phyloP scores from a whole-genome alignment of 1,140 invertebrate genomes.

The Ceratina japonica region DNA sequence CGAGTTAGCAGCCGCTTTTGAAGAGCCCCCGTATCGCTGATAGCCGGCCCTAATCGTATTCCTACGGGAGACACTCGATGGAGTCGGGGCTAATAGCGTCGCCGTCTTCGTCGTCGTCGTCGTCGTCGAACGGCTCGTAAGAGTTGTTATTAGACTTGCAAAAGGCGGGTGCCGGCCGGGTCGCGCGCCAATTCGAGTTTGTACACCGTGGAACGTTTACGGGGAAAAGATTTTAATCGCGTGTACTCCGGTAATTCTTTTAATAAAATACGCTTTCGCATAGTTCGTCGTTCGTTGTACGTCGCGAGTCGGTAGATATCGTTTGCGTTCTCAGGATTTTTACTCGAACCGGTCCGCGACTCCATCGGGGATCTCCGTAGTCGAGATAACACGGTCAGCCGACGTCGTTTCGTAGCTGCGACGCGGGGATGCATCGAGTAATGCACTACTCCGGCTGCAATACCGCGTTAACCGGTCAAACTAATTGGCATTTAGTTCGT shows the following conservation, averaged over 20 bases:
- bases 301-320: no score
- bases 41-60: slow-evolving; percentile 75
- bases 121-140: neutral
- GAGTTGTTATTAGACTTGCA: slow-evolving; percentile 22
- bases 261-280: no score
- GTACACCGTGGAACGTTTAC: neutral
- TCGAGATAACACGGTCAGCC: slow-evolving; percentile 32
- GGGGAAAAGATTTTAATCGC: no score
- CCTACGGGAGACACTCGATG: slow-evolving; percentile 73
- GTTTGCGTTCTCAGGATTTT: no score
- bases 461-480: slow-evolving; percentile 64
- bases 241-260: no score
- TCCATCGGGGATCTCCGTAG: neutral
- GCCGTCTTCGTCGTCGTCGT: slow-evolving; percentile 23
- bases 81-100: slow-evolving; percentile 72
- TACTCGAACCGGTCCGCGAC: neutral
- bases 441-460: slow-evolving; percentile 58
- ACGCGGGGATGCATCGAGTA: slow-evolving; percentile 44
- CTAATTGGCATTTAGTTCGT: slow-evolving; percentile 71
- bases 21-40: slow-evolving; percentile 76
- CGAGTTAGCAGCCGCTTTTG: slow-evolving; percentile 76
- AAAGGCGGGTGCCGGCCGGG: neutral
- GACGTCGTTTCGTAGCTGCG: slow-evolving; percentile 54
- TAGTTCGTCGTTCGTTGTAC: no score
- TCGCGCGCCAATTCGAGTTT: neutral